A percentile compares a stretch with the other conserved stretches of the same genome.
phyloP scores from a whole-genome alignment of 2,797 vertebrate genomes.

The Helicolenus hilgendorfi region DNA sequence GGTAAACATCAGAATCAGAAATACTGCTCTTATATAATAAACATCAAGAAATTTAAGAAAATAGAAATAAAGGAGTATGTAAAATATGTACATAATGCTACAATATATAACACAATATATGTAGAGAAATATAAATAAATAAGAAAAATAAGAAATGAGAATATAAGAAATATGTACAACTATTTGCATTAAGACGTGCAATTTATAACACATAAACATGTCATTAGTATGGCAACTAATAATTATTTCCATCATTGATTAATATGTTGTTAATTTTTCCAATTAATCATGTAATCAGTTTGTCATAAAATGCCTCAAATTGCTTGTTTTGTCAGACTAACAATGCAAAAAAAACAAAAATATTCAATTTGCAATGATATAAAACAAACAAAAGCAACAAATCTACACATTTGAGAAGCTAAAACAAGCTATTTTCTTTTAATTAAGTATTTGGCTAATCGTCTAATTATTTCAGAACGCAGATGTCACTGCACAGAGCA shows the following conservation, averaged over 20 bases:
- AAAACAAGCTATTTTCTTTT: not conserved
- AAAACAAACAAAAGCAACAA: too few species aligned
- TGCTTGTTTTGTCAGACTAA: not conserved
- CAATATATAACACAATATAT: too few species aligned
- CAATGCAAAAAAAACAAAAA: not conserved
- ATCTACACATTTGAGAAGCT: not conserved
- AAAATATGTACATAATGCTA: too few species aligned
- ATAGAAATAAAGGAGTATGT: too few species aligned
- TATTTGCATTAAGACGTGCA: not conserved
- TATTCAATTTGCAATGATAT: too few species aligned
- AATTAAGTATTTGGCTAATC: not conserved
- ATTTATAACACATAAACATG: not conserved
- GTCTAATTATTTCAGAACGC: not conserved
- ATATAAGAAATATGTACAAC: not conserved
- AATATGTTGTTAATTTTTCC: not conserved
- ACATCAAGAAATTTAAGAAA: too few species aligned
- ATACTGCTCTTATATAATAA: rapidly evolving
- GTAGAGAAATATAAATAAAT: too few species aligned
- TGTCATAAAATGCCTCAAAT: not conserved
- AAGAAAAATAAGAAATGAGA: too few species aligned
- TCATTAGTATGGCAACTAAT: not conserved
- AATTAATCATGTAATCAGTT: not conserved
- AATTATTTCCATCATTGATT: not conserved
- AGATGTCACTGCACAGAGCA: not conserved
- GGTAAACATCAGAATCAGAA: too few species aligned